Evolutionary conservation across 2,888 invertebrate species (phyloP), one percentile per base, ranked within the genome.

Genomic region (Papilio demoleus): DNA sequence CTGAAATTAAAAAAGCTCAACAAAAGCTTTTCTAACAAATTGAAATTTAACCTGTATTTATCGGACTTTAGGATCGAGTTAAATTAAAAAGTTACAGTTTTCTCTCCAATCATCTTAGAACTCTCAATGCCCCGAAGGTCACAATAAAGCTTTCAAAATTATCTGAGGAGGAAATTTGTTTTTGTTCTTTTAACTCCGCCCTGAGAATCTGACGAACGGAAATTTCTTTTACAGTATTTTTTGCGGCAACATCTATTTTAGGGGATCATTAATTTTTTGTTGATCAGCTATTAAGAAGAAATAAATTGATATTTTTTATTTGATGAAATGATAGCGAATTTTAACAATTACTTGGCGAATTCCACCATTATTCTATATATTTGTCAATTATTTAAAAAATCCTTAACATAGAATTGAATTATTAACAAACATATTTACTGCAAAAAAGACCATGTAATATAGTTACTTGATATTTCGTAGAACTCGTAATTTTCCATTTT

Each of bases 51-150:
- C 12, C 27, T 42, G 27, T 62, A 42, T 22, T 62, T 62, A 27
- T 62, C 42, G 42, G 8, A 42, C 42, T 42, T 42, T 12, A 27
- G 17, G 27, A 62, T 62, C 31, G 24, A 42, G 24, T 62, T 62
- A 24, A 62, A 62, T 62, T 62, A 59, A 42, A 62, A 42, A 62
- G 61, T 62, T 62, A 31, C 27, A 45, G 45, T 27, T 62, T 31
- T 45, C 9, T 17, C 24, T 45, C 17, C 45, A 42, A 45, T 59
- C 59, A 36, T 62, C 31, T 27, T 17, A 4, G 31, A 42, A 62
- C 40, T n/a, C 42, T 42, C 42, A 6, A 62, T 12, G 61, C 31
- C 42, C 27, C n/a, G n/a, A 40, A 61, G 9, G 42, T 61, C 24
- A 14, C 47, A 47, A 34, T 47, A 47, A 62, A 62, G 45, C 62